A percentile compares a stretch with the other conserved stretches of the same genome.
Conservation (phyloP, 2,797 vertebrate genomes). For the Iguana delicatissima region DNA sequence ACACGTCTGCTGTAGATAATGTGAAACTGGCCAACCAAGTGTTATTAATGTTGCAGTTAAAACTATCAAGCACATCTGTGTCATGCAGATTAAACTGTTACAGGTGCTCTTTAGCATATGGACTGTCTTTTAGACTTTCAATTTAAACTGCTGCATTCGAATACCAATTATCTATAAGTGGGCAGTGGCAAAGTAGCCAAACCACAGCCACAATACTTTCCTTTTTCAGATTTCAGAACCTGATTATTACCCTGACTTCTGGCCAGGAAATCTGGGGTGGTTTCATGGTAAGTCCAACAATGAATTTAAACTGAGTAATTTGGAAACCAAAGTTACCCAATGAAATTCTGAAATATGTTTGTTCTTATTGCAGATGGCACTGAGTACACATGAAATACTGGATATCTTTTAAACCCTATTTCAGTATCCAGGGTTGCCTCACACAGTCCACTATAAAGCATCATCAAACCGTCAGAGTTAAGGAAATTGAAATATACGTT, state of each 20-base stretch:
- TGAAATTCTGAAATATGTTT: conserved; percentile 43
- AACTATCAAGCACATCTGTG: not conserved
- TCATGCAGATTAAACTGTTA: conserved; percentile 4
- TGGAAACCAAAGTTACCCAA: conserved; percentile 21
- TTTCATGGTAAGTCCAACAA: conserved; percentile 34
- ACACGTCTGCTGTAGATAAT: not conserved
- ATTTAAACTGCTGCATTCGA: conserved; percentile 19
- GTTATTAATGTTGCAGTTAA: not conserved
- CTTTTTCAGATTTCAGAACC: conserved; percentile 56
- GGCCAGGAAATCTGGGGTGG: conserved; percentile 41
- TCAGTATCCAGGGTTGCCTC: conserved; percentile 21
- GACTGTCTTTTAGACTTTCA: conserved; percentile 12
- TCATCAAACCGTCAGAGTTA: conserved; percentile 33
- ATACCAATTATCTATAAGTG: conserved; percentile 22
- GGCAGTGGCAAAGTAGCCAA: conserved; percentile 43
- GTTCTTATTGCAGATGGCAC: conserved; percentile 45
- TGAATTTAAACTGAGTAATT: conserved; percentile 14
- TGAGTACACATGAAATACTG: conserved; percentile 32
- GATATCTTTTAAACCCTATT: conserved; percentile 28
- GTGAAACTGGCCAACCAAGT: not conserved
- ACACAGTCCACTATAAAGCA: conserved; percentile 14
- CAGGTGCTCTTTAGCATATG: not conserved
- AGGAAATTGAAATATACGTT: conserved; percentile 24
- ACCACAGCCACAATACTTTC: conserved; percentile 52
- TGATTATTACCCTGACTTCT: conserved; percentile 42